Evolutionary conservation across 2,888 invertebrate species (phyloP).

Genomic region (Ennomos quercinarius): DNA sequence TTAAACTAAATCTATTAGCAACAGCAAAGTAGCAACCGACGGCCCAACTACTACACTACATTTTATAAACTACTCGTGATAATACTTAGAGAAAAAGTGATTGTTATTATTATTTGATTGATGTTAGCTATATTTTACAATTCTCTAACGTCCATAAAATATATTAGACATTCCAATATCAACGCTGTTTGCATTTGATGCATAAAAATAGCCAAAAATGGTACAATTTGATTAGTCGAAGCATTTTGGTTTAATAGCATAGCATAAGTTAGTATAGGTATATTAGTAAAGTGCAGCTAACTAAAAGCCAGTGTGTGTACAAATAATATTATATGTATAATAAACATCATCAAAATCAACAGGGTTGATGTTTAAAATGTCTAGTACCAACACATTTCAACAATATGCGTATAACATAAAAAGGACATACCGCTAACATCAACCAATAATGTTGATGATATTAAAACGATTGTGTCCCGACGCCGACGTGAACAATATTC

Average conservation of each 20-base stretch:
- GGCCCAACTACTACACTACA: not conserved
- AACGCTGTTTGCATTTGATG: not conserved
- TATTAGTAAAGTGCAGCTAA: no score
- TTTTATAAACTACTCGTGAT: not conserved
- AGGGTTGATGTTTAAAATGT: not conserved
- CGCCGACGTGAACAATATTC: not conserved
- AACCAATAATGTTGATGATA: not conserved
- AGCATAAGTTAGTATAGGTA: no score
- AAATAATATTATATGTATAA: not conserved
- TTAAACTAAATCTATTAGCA: no score
- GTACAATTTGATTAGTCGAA: no score
- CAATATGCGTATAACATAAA: not conserved
- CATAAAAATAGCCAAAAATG: no score
- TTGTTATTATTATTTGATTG: constrained; percentile 9
- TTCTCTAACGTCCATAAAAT: not conserved
- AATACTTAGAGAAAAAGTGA: not conserved
- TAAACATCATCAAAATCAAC: not conserved
- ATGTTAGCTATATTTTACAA: constrained; percentile 22
- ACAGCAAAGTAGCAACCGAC: not conserved
- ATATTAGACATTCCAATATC: not conserved
- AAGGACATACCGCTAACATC: not conserved
- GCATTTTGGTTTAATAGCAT: no score
- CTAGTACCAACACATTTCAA: not conserved
- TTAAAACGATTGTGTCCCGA: not conserved
- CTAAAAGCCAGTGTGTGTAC: not conserved